phyloP scores from a whole-genome alignment of 1,140 invertebrate species.

The Drosophila cardini region DNA sequence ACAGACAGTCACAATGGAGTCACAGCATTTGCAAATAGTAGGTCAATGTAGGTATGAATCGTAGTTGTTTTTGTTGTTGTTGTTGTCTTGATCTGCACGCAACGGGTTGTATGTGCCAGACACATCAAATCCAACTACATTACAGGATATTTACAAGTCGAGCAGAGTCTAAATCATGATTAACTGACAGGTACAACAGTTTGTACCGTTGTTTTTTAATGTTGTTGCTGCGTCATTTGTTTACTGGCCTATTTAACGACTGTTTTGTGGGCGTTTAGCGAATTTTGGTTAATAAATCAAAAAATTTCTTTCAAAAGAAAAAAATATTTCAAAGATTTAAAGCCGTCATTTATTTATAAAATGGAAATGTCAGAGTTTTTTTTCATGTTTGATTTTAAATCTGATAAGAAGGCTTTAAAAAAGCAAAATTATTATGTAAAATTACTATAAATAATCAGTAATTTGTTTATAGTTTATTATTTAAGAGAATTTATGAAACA shows the following conservation, averaged over 20 bases:
- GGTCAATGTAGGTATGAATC: constrained; percentile 70
- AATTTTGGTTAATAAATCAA: constrained; percentile 12
- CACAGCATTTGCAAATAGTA: constrained; percentile 77
- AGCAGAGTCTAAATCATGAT: constrained; percentile 27
- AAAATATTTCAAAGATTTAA: background rate
- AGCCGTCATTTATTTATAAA: too few relatives aligned
- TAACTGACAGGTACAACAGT: constrained; percentile 52
- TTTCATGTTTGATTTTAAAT: too few relatives aligned
- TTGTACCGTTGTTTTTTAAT: constrained; percentile 12
- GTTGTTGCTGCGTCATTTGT: constrained; percentile 39
- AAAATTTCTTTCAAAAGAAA: constrained; percentile 11
- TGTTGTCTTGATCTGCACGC: constrained; percentile 39
- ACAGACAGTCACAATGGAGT: constrained; percentile 47
- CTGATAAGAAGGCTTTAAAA: too few relatives aligned
- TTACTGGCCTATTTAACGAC: constrained; percentile 70
- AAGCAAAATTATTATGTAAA: too few relatives aligned
- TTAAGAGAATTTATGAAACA: too few relatives aligned
- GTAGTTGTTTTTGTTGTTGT: constrained; percentile 13
- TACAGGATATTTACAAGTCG: constrained; percentile 1
- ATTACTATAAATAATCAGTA: too few relatives aligned
- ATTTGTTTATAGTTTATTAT: too few relatives aligned
- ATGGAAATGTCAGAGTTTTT: too few relatives aligned
- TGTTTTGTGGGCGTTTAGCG: constrained; percentile 56
- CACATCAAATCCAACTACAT: background rate
- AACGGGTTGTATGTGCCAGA: constrained; percentile 4